Conservation (phyloP, 1,140 invertebrate species). For the Bombus fervidus region DNA sequence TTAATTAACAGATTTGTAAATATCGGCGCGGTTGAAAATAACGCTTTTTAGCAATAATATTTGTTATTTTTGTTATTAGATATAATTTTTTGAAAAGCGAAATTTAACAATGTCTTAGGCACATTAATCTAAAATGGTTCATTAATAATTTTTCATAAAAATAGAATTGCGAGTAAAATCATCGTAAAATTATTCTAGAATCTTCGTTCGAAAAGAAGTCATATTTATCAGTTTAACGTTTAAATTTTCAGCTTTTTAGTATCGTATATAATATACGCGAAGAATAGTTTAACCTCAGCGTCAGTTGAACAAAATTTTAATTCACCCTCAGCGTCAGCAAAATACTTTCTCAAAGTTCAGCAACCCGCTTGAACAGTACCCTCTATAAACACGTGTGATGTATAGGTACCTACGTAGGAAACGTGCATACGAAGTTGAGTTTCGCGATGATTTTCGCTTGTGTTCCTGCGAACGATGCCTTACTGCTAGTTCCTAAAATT, state of each 20-base stretch:
- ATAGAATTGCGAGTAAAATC: too few species aligned
- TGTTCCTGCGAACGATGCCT: constrained; percentile 7
- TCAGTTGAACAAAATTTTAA: not conserved
- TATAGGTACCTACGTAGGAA: constrained; percentile 20
- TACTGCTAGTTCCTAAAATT: not conserved
- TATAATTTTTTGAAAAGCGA: too few species aligned
- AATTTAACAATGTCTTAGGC: too few species aligned
- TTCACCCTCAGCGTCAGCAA: not conserved
- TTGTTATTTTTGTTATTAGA: not conserved
- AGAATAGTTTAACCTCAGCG: not conserved
- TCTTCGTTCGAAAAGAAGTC: not conserved
- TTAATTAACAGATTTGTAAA: too few species aligned
- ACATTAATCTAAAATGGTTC: too few species aligned
- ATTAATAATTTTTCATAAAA: too few species aligned
- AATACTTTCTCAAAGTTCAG: not conserved
- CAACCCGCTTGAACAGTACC: not conserved
- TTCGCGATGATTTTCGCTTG: not conserved
- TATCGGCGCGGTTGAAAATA: not conserved
- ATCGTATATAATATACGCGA: not conserved
- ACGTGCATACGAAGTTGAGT: not conserved
- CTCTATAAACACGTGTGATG: not conserved
- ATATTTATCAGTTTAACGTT: not conserved
- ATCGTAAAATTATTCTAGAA: too few species aligned
- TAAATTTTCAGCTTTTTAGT: not conserved
- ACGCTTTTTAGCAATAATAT: not conserved